Evolutionary conservation across 1,140 invertebrate species (phyloP), one percentile per base, ranked within the genome.

Genomic region (Polyergus mexicanus): DNA sequence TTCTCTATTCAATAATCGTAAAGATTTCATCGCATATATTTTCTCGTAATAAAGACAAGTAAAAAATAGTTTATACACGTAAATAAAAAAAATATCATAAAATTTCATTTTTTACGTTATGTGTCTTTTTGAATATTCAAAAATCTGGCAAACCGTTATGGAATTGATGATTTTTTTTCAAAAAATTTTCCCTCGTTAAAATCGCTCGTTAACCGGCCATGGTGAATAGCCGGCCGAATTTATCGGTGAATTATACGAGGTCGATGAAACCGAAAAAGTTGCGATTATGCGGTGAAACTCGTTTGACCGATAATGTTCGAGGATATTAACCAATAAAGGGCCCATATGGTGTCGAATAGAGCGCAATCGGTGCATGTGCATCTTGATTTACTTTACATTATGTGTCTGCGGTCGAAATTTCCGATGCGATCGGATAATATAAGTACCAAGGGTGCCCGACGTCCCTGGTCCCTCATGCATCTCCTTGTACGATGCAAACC

Each of bases 361-460:
- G n/a, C 41, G 68, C 78, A 74, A 83, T 83, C 68, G 78, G 38
- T 83, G 78, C 83, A 77, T 75, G 88, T 89, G 87, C 60, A 56
- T 51, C 86, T 77, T 86, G 89, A 90, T 90, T 90, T 90, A 88
- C 89, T 90, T 90, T 90, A 88, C 89, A 90, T 89, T 74, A 78
- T 71, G 32, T 81, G 63, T 65, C 47, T 54, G 44, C 63, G 11
- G 60, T 62, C 28, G 13, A 74, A 90, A 90, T 88, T 90, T 86
- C 75, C 47, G 54, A 74, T 86, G 56, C 2, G 32, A 56, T 47
- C 47, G 41, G 35, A 28, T 60, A 51, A 51, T 51, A 32, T 84
- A 87, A 90, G 77, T 87, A 69, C 28, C 54, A 28, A 11, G 6
- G 16, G 11, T 87, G 69, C 38, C 44, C 28, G n/a, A 7, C 8